Conservation (phyloP, 2,113 vertebrate species). For the Leptocoma aspasia region DNA sequence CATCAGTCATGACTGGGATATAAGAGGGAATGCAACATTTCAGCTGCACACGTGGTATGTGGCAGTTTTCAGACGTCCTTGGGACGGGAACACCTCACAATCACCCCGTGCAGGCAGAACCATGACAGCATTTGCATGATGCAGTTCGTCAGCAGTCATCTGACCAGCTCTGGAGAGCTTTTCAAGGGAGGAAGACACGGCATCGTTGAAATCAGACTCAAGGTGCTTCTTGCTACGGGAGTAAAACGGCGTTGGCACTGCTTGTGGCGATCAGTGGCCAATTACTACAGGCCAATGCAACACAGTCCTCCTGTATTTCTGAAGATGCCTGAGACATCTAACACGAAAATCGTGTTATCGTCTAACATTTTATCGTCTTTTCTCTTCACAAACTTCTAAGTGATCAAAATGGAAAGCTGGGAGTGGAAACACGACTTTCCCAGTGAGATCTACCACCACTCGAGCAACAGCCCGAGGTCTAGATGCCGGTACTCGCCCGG, state of each 20-base stretch:
- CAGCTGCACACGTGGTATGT: accelerated
- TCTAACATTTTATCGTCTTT: accelerated
- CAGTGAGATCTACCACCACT: accelerated
- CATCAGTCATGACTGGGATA: accelerated
- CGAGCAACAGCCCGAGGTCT: accelerated
- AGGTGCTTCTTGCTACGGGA: accelerated
- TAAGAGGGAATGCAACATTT: background rate
- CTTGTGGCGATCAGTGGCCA: accelerated
- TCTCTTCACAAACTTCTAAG: no score
- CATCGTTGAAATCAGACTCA: no score
- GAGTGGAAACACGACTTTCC: background rate
- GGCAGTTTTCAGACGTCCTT: accelerated
- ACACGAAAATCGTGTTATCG: no score
- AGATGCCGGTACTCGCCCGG: accelerated
- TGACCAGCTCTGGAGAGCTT: no score
- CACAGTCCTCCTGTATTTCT: accelerated
- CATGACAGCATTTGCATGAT: accelerated
- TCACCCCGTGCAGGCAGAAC: no score
- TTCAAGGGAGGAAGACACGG: background rate
- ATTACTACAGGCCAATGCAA: accelerated
- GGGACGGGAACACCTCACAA: background rate
- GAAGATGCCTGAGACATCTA: accelerated
- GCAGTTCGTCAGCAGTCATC: no score
- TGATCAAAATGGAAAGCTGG: accelerated
- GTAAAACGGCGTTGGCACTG: accelerated